Evolutionary conservation across 2,113 vertebrate species (phyloP).

Genomic region (Clupea harengus): DNA sequence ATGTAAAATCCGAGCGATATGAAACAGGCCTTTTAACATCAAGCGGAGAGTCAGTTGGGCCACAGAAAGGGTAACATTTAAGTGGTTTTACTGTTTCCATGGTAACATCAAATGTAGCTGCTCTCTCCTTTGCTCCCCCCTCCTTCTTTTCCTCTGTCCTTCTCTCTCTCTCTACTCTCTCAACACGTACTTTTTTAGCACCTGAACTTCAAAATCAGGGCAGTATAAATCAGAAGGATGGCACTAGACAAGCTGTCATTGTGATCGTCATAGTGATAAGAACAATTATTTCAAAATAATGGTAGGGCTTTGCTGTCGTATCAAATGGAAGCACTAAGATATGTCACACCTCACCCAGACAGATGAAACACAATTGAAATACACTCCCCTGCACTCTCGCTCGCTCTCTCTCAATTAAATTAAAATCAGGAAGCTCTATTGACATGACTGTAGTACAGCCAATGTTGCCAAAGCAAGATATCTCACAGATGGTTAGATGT

Average conservation of each 20-base stretch:
- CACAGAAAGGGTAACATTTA: conserved; percentile 43
- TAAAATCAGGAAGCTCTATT: neutral
- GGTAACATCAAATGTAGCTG: conserved; percentile 51
- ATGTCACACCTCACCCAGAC: neutral
- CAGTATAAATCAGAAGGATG: neutral
- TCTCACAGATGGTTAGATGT: neutral
- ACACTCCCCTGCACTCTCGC: neutral
- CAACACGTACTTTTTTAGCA: conserved; percentile 20
- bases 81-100: conserved; percentile 59
- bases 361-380: neutral
- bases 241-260: neutral
- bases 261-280: neutral
- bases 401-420: neutral
- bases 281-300: neutral
- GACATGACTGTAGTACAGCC: neutral
- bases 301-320: neutral
- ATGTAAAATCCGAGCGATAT: neutral
- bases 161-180: conserved; percentile 13
- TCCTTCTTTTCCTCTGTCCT: neutral
- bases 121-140: conserved; percentile 27
- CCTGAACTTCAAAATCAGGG: conserved; percentile 15
- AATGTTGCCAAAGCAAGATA: neutral
- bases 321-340: neutral
- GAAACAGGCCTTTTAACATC: neutral
- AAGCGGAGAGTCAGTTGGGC: neutral